These are phyloP conservation scores for Python bivittatus DNA, from an alignment of 2,113 vertebrate species.

Conservation along the genomic window DNA sequence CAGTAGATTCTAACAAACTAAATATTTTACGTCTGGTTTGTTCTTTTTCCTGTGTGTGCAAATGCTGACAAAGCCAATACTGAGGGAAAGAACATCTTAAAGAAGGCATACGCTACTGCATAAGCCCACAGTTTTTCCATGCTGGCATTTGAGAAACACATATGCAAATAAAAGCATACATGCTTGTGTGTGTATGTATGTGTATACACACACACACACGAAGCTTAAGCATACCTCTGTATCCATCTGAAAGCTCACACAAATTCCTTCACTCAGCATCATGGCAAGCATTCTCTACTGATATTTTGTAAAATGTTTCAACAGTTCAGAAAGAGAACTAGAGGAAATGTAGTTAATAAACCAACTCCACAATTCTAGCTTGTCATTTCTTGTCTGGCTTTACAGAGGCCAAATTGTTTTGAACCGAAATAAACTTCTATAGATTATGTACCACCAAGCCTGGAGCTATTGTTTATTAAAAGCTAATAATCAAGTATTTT, in stretches of 20 bases:
- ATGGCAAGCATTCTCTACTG: background rate
- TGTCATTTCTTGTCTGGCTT: fast-evolving
- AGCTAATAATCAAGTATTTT: constrained; percentile 3
- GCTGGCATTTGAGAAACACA: background rate
- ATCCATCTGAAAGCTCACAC: background rate
- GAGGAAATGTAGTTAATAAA: background rate
- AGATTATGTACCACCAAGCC: background rate
- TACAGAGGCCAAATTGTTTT: background rate
- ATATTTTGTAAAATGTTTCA: too few species aligned
- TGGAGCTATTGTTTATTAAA: background rate
- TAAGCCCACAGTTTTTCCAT: background rate
- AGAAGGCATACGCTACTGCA: background rate
- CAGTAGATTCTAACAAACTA: background rate
- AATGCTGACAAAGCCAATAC: background rate
- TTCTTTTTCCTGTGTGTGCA: background rate
- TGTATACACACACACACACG: too few species aligned
- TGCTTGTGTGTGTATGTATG: background rate
- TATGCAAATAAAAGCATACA: too few species aligned
- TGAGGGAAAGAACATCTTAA: background rate
- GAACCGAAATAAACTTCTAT: background rate
- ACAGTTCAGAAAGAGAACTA: too few species aligned
- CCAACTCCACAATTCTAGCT: too few species aligned
- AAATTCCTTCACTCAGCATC: background rate
- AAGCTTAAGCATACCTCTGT: too few species aligned
- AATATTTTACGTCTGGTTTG: background rate